Percentiles rank a stretch among this genome's conserved stretches.
Conservation (phyloP, 2,888 invertebrate genomes). For the Cosmorhoe ocellata region DNA sequence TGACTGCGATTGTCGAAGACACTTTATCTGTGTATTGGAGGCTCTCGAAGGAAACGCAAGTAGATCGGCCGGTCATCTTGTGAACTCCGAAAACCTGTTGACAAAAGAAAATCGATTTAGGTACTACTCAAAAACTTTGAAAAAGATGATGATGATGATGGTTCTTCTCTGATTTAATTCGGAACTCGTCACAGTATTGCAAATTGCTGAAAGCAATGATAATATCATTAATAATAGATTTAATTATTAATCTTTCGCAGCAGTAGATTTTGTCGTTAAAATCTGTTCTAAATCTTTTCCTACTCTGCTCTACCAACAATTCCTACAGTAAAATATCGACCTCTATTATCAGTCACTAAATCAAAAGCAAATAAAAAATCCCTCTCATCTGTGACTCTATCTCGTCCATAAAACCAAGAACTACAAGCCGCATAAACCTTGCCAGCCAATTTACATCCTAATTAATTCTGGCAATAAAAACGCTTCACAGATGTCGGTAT, state of each 20-base stretch:
- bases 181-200: too few relatives aligned
- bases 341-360: conserved; percentile 13
- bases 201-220: too few relatives aligned
- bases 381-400: conserved; percentile 17
- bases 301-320: too few relatives aligned
- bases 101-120: conserved; percentile 22
- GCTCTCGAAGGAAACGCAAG: conserved; percentile 8
- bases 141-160: neutral
- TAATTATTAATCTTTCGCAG: too few relatives aligned
- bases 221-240: too few relatives aligned
- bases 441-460: conserved; percentile 50
- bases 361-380: conserved; percentile 21
- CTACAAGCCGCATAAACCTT: conserved; percentile 26
- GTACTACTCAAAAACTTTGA: too few relatives aligned
- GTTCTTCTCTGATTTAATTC: too few relatives aligned
- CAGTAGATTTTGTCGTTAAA: too few relatives aligned
- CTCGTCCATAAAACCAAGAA: conserved; percentile 21
- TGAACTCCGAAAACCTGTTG: conserved; percentile 30
- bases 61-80: conserved; percentile 12
- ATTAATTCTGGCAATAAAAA: conserved; percentile 65
- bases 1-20: conserved; percentile 7
- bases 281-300: too few relatives aligned
- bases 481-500: conserved; percentile 52
- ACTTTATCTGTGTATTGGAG: neutral
- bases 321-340: too few relatives aligned